Evolutionary conservation across 2,888 invertebrate genomes (phyloP).

Genomic region (Platycheirus albimanus): DNA sequence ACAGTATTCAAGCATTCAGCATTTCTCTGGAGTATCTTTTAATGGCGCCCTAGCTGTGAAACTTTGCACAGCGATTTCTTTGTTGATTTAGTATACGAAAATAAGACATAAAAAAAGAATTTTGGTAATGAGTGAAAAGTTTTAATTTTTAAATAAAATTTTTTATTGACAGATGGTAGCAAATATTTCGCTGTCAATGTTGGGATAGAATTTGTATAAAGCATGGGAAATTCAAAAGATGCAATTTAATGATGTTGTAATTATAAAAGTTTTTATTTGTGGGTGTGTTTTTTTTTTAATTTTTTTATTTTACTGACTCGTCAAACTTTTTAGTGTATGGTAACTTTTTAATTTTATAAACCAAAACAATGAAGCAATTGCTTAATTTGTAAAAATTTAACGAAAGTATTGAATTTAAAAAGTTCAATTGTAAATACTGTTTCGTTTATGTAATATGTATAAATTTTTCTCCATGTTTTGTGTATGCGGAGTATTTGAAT

Average conservation of each 20-base stretch:
- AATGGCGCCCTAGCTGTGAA: constrained; percentile 26
- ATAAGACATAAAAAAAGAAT: constrained; percentile 19
- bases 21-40: constrained; percentile 8
- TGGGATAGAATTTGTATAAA: background rate
- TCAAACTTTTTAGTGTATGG: too few relatives aligned
- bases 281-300: too few relatives aligned
- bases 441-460: too few relatives aligned
- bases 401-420: too few relatives aligned
- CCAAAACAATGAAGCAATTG: too few relatives aligned
- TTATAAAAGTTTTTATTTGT: background rate
- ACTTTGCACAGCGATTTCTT: constrained; percentile 19
- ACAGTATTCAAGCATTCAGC: background rate
- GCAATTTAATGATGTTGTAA: constrained; percentile 14
- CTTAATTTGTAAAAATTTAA: too few relatives aligned
- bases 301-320: too few relatives aligned
- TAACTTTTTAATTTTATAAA: too few relatives aligned
- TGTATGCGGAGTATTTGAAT: too few relatives aligned
- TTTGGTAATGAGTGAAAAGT: constrained; percentile 21
- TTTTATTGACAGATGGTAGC: constrained; percentile 9
- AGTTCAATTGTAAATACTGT: too few relatives aligned
- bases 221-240: background rate
- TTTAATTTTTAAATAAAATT: constrained; percentile 22
- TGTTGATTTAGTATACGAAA: constrained; percentile 3
- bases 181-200: background rate
- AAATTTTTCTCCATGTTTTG: too few relatives aligned